A percentile compares a stretch with the other conserved stretches of the same genome.
Conservation (phyloP, 2,797 vertebrate genomes). For the Enteromius argenteus region DNA sequence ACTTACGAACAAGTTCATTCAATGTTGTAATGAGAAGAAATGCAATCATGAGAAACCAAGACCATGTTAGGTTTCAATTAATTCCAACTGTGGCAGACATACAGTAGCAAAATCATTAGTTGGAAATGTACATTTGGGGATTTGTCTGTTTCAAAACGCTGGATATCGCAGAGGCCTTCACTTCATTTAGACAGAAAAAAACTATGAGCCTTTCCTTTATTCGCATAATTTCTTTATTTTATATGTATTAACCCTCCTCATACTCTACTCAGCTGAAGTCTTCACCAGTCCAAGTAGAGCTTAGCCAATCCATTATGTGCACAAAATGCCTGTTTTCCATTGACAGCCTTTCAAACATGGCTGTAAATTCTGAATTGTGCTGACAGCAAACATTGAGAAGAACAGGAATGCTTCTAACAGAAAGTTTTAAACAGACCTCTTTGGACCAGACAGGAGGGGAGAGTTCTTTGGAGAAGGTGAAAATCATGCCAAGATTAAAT, state of each 20-base stretch:
- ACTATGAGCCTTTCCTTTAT: not conserved
- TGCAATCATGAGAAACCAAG: slow-evolving; percentile 30
- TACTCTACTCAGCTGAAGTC: not conserved
- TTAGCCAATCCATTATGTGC: not conserved
- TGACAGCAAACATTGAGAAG: not conserved
- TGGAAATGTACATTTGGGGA: slow-evolving; percentile 36
- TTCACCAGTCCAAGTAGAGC: not conserved
- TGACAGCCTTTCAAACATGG: not conserved
- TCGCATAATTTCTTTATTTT: not conserved
- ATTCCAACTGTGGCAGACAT: slow-evolving; percentile 37
- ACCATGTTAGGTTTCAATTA: slow-evolving; percentile 41
- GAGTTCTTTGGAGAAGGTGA: not conserved
- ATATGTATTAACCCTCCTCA: not conserved
- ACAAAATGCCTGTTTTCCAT: not conserved
- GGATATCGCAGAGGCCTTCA: slow-evolving; percentile 13
- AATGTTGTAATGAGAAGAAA: slow-evolving; percentile 26
- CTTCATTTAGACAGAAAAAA: not conserved
- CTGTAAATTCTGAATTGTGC: not conserved
- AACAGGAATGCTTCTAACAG: not conserved
- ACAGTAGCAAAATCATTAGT: slow-evolving; percentile 17
- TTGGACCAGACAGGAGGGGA: not conserved
- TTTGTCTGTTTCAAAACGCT: slow-evolving; percentile 35
- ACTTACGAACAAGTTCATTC: slow-evolving; percentile 20
- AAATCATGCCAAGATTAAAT: slow-evolving; percentile 16
- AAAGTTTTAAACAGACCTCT: not conserved